phyloP scores from a whole-genome alignment of 2,797 vertebrate species.

The Acanthurus tractus region DNA sequence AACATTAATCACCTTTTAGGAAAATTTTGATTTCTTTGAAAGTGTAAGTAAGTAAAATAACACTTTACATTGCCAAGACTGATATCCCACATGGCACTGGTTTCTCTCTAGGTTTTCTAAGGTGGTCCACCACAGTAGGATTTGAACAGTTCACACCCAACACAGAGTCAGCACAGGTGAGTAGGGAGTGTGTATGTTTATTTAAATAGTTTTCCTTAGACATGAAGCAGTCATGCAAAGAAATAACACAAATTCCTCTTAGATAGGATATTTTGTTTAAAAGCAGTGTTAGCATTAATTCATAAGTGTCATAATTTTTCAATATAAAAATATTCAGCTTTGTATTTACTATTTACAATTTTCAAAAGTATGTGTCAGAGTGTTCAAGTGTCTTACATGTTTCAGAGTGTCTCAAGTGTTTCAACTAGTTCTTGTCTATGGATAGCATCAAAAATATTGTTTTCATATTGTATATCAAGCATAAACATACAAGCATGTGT shows the following conservation, averaged over 20 bases:
- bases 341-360: neutral
- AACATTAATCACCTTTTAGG: neutral
- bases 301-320: neutral
- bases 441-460: too few species aligned
- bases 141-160: constrained; percentile 58
- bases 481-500: too few species aligned
- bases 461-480: too few species aligned
- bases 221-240: neutral
- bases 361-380: neutral
- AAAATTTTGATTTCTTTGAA: neutral
- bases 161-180: constrained; percentile 64
- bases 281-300: neutral
- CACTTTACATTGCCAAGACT: neutral
- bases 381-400: neutral
- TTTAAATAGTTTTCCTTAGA: neutral
- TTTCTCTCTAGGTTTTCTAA: constrained; percentile 63
- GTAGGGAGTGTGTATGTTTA: constrained; percentile 11
- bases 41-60: neutral
- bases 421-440: too few species aligned
- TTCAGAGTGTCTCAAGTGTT: too few species aligned
- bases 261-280: neutral
- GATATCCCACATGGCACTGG: constrained; percentile 1
- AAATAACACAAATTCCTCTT: neutral
- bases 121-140: constrained; percentile 51
- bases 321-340: neutral